A percentile compares a stretch with the other conserved stretches of the same genome.
Evolutionary conservation across 1,140 invertebrate genomes (phyloP).

Genomic region (Eufriesea mexicana): DNA sequence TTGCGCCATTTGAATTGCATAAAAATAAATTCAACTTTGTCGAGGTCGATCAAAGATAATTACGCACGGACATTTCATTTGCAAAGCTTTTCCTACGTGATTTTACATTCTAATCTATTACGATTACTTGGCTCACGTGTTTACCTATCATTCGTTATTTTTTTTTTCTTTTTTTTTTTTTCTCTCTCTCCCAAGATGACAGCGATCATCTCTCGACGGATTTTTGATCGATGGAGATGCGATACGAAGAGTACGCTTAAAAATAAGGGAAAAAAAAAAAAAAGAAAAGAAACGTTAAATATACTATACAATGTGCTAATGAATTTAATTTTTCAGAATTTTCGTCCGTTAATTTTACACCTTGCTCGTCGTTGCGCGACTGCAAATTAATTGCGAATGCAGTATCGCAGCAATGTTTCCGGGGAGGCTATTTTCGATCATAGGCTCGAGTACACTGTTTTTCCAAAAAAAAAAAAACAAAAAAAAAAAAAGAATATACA

Average conservation of each 20-base stretch:
- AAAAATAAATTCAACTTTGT: constrained; percentile 46
- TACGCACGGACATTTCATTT: constrained; percentile 24
- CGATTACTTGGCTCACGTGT: neutral
- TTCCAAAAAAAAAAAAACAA: neutral
- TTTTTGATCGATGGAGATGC: neutral
- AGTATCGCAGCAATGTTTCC: constrained; percentile 55
- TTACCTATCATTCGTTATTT: neutral
- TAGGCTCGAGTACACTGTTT: constrained; percentile 35
- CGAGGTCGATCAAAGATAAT: constrained; percentile 61
- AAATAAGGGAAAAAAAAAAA: neutral
- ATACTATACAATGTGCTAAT: constrained; percentile 64
- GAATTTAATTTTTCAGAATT: constrained; percentile 69
- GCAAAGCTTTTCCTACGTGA: neutral
- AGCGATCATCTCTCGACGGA: neutral
- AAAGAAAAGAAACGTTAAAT: neutral
- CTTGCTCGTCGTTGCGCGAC: constrained; percentile 53
- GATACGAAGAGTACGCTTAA: neutral
- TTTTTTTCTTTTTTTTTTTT: no score
- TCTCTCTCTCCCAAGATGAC: neutral
- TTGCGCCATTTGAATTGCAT: neutral
- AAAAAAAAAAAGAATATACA: neutral
- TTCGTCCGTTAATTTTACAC: constrained; percentile 52
- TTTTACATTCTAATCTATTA: neutral
- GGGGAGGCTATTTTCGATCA: constrained; percentile 28
- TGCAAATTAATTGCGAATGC: constrained; percentile 30